Base-by-base conservation (phyloP, 2,797 vertebrate species). In the Apogon hyalosoma region DNA sequence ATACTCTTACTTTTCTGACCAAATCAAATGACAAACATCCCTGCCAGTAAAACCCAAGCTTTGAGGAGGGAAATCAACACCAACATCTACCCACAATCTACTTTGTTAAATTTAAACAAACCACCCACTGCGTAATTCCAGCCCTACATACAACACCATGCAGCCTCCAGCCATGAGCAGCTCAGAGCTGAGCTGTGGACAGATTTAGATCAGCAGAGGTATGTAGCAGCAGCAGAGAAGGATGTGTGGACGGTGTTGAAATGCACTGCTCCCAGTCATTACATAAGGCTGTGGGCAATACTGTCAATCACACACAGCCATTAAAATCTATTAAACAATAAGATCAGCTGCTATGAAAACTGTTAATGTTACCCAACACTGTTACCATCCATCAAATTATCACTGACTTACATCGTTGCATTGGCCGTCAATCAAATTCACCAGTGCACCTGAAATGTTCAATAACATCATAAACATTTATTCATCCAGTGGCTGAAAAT, bases 21-120 rank as follows among this genome's bases (percentile, higher is more conserved):
- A 8, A 8, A 10, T 36, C 9, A 10, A 36, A 36, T 14, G 31
- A 33, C 7, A 9, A 13, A 39, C 12, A n/a, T 21, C 36, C 12
- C 1, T 19, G 19, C 3, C 10, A 7, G 41, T 63, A 24, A 28
- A 73, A 64, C 57, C 19, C 5, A 4, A 38, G 36, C 19, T 39
- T 50, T 41, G 10, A 48, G 54, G 11, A 31, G 47, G 40, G 24
- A 63, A 58, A 46, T 18, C 38, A 14, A 69, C 43, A 49, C 24
- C 14, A 15, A 39, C 49, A 62, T 16, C 57, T 50, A 50, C 64
- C 56, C 65, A 45, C 16, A 60, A 69, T 71, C 67, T 52, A 45
- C 49, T 53, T 43, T 51, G 66, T 51, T 70, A 69, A 63, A 79
- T 79, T 69, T 63, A 80, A 79, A 70, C 74, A 75, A 79, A 62